Evolutionary conservation across 2,888 invertebrate genomes (phyloP).

Genomic region (Ypsolopha scabrella): DNA sequence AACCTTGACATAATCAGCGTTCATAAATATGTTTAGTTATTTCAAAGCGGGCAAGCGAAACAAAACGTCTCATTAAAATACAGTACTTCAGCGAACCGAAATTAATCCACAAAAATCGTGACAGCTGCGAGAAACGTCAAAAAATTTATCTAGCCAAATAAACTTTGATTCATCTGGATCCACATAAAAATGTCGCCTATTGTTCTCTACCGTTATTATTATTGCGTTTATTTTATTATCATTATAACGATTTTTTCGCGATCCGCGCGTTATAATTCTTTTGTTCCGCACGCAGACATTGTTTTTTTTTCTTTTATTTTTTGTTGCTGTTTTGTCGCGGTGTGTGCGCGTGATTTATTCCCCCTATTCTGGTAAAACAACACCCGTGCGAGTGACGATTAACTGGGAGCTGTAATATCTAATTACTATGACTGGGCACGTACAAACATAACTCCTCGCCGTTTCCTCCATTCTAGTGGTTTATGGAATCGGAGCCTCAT

Average conservation of each 20-base stretch:
- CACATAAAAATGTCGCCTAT: slow-evolving; percentile 40
- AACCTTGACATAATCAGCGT: slow-evolving; percentile 6
- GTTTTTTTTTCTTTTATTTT: slow-evolving; percentile 42
- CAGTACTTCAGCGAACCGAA: slow-evolving; percentile 45
- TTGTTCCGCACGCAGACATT: slow-evolving; percentile 62
- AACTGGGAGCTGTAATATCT: slow-evolving; percentile 63
- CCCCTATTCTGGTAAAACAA: slow-evolving; percentile 65
- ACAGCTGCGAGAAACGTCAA: slow-evolving; percentile 58
- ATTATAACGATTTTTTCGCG: slow-evolving; percentile 64
- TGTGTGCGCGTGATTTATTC: slow-evolving; percentile 59
- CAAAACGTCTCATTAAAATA: slow-evolving; percentile 54
- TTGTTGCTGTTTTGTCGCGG: slow-evolving; percentile 52
- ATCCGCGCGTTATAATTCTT: slow-evolving; percentile 61
- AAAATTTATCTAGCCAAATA: slow-evolving; percentile 54
- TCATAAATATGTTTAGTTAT: slow-evolving; percentile 26
- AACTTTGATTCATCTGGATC: slow-evolving; percentile 51
- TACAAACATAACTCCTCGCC: slow-evolving; percentile 58
- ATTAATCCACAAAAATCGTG: slow-evolving; percentile 49
- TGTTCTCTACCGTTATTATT: slow-evolving; percentile 62
- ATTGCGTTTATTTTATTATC: slow-evolving; percentile 61
- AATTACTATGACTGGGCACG: slow-evolving; percentile 68
- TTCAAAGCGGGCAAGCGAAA: slow-evolving; percentile 39
- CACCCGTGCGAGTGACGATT: slow-evolving; percentile 68
- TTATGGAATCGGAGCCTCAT: slow-evolving; percentile 69
- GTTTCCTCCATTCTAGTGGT: slow-evolving; percentile 60